phyloP scores from a whole-genome alignment of 2,113 vertebrate genomes.

The Istiophorus platypterus region DNA sequence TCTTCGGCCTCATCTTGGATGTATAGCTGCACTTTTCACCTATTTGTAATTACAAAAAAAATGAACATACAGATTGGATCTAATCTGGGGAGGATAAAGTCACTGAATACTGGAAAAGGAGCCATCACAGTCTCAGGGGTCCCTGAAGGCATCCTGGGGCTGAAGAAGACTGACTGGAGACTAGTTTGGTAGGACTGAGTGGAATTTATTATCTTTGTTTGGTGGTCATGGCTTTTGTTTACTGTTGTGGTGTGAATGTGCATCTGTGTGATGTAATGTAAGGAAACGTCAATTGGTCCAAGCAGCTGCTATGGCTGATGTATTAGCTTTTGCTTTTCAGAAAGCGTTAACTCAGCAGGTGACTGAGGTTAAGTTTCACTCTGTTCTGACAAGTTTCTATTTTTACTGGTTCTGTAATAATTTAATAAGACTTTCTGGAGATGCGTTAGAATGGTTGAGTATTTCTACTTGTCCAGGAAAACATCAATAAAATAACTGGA shows the following conservation, averaged over 20 bases:
- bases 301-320: background rate
- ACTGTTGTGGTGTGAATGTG: background rate
- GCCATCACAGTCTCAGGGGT: background rate
- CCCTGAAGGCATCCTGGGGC: background rate
- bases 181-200: conserved; percentile 54
- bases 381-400: too few species aligned
- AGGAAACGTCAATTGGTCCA: too few species aligned
- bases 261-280: background rate
- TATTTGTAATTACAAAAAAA: background rate
- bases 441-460: too few species aligned
- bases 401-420: too few species aligned
- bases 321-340: background rate
- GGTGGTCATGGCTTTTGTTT: background rate
- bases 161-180: conserved; percentile 2
- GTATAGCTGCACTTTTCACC: background rate
- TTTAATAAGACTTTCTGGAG: too few species aligned
- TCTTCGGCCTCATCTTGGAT: background rate
- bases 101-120: background rate
- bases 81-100: background rate
- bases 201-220: conserved; percentile 7
- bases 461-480: too few species aligned
- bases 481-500: too few species aligned
- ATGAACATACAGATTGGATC: background rate
- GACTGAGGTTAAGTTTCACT: too few species aligned
- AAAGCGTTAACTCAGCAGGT: background rate